phyloP scores from a whole-genome alignment of 2,888 invertebrate species.

The Noctua fimbriata region DNA sequence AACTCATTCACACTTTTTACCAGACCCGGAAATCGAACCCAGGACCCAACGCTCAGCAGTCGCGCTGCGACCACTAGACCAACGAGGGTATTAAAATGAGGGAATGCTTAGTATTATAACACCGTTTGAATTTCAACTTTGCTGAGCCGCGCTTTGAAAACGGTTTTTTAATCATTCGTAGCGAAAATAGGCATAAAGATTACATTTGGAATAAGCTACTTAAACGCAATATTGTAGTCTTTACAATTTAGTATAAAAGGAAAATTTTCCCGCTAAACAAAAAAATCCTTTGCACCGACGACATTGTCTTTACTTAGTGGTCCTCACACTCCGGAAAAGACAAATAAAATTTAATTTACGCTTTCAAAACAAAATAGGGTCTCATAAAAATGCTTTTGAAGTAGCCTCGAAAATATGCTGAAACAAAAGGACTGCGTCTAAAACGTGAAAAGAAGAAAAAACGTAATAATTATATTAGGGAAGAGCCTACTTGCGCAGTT shows the following conservation, averaged over 20 bases:
- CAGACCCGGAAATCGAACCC: background rate
- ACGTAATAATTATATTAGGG: constrained; percentile 48
- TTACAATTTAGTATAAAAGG: background rate
- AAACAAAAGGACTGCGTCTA: constrained; percentile 54
- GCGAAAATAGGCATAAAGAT: background rate
- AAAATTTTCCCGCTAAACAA: background rate
- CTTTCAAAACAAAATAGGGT: constrained; percentile 48
- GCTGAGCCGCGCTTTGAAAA: background rate
- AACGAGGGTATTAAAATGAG: background rate
- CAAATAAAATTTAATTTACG: constrained; percentile 53
- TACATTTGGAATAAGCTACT: background rate
- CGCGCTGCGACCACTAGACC: background rate
- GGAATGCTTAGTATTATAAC: background rate
- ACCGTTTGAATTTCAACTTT: background rate
- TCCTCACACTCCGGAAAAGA: constrained; percentile 31
- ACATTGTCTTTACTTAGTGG: constrained; percentile 22
- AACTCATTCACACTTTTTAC: background rate
- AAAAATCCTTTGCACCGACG: constrained; percentile 10
- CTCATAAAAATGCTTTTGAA: constrained; percentile 57
- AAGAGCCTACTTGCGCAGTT: constrained; percentile 37
- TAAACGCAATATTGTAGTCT: background rate
- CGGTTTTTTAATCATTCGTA: background rate
- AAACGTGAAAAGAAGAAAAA: constrained; percentile 38
- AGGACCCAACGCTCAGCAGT: background rate
- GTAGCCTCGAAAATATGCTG: constrained; percentile 49